Evolutionary conservation across 1,140 invertebrate species (phyloP), one percentile per base, ranked within the genome.

Genomic region (Theocolax elegans): DNA sequence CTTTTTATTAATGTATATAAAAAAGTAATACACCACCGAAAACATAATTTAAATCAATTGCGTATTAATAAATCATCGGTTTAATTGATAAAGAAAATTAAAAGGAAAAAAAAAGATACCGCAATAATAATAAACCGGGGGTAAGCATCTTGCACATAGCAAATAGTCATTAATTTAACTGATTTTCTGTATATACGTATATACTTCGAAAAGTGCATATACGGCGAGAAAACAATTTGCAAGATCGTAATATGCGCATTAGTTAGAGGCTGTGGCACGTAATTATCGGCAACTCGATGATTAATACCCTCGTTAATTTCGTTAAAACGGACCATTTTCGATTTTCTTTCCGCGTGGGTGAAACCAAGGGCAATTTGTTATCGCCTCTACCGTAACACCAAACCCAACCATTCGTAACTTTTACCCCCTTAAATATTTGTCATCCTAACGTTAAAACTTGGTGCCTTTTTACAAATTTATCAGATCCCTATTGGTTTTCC

Each of bases 281-380:
- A 69, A 58, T 70, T 70, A 70, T 70, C 42, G 60, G 60, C 67
- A 19, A 48, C 12, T 21, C 60, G 51, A 48, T 70, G 67, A 70
- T 64, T 63, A 64, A 70, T 60, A 31, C 9, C 60, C 67, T 64
- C 60, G 67, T 70, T 70, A 70, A 63, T 70, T 64, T 70, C 53
- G 60, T 63, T 70, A 70, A 70, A 70, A 44, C 53, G 25, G 42
- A 51, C 59, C 58, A 70, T 63, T 64, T 56, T 63, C 40, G 42
- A 56, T 27, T 56, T 70, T 64, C 67, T 63, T 64, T 63, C 27
- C 48, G 21, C 53, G 65, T 35, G 40, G 8, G 23, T n/a, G 35
- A 23, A 10, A 23, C 23, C n/a, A 2, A 48, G 21, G 60, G 66
- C 56, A 38, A 58, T 70, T 48, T 63, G 62, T 70, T 70, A 70